A percentile compares a stretch with the other conserved stretches of the same genome.
Conservation (phyloP, 1,140 invertebrate genomes). For the Dysdera silvatica region DNA sequence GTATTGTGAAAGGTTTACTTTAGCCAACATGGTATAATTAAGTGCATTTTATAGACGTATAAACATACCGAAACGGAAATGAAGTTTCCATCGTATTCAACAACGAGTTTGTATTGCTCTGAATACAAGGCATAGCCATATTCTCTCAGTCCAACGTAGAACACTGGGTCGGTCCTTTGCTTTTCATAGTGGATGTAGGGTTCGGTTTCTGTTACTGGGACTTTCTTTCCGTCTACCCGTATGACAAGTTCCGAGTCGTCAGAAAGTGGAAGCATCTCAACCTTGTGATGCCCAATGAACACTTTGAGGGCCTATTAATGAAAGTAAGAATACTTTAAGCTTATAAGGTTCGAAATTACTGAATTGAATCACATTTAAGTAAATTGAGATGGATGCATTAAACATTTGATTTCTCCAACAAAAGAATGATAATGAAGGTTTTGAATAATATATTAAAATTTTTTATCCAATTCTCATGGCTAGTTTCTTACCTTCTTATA, state of each 20-base stretch:
- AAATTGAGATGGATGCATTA: too few species aligned
- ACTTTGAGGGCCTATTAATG: conserved; percentile 21
- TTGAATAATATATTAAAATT: not conserved
- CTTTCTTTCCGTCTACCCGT: conserved; percentile 13
- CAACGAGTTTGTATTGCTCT: conserved; percentile 23
- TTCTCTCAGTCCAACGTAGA: conserved; percentile 11
- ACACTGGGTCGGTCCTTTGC: not conserved
- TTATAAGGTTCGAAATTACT: too few species aligned
- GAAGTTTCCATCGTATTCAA: conserved; percentile 22
- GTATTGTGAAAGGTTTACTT: too few species aligned
- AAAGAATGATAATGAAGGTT: too few species aligned
- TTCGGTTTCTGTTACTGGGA: not conserved
- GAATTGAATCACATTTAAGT: too few species aligned
- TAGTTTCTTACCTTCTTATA: conserved; percentile 17
- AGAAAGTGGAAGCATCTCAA: conserved; percentile 23
- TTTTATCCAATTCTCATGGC: too few species aligned
- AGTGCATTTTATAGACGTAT: not conserved
- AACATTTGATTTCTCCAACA: too few species aligned
- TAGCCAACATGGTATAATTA: too few species aligned
- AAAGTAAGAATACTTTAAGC: not conserved
- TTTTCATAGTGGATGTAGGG: conserved; percentile 17
- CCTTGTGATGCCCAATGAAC: conserved; percentile 24
- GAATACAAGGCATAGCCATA: conserved; percentile 25
- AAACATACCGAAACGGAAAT: conserved; percentile 10
- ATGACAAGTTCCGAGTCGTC: conserved; percentile 24